phyloP scores from a whole-genome alignment of 2,888 invertebrate genomes.

The Caradrina kadenii region DNA sequence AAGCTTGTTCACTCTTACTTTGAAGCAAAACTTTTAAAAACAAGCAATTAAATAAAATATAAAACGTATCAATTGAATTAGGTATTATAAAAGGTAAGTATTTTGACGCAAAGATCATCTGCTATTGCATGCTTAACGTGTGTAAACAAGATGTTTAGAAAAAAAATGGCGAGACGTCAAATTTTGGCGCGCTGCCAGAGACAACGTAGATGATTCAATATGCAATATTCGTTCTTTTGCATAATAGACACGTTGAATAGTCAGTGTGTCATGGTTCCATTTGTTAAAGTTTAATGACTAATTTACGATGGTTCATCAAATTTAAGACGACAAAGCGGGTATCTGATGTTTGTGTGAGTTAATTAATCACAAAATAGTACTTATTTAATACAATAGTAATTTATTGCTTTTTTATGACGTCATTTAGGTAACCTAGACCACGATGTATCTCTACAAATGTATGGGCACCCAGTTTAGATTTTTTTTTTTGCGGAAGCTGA shows the following conservation, averaged over 20 bases:
- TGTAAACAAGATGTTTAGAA: slow-evolving; percentile 57
- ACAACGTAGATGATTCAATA: slow-evolving; percentile 53
- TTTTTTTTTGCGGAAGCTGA: no score
- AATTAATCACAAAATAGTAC: background rate
- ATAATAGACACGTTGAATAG: slow-evolving; percentile 49
- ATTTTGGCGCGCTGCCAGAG: slow-evolving; percentile 60
- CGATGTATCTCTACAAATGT: no score
- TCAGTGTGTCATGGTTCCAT: slow-evolving; percentile 20
- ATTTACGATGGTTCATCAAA: background rate
- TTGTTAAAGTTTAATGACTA: background rate
- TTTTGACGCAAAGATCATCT: slow-evolving; percentile 49
- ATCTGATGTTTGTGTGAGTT: background rate
- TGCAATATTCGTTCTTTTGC: slow-evolving; percentile 52
- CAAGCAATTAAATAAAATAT: slow-evolving; percentile 24
- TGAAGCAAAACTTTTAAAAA: slow-evolving; percentile 5
- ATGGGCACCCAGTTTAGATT: no score
- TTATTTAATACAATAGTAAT: no score
- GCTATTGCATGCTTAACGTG: slow-evolving; percentile 55
- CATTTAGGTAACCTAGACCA: no score
- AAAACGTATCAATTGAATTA: slow-evolving; percentile 39
- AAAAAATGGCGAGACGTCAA: slow-evolving; percentile 53
- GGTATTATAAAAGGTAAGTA: slow-evolving; percentile 22
- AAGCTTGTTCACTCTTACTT: no score
- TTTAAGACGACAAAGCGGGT: background rate
- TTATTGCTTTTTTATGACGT: no score